phyloP scores from a whole-genome alignment of 2,797 vertebrate species.

The Xiphophorus birchmanni region DNA sequence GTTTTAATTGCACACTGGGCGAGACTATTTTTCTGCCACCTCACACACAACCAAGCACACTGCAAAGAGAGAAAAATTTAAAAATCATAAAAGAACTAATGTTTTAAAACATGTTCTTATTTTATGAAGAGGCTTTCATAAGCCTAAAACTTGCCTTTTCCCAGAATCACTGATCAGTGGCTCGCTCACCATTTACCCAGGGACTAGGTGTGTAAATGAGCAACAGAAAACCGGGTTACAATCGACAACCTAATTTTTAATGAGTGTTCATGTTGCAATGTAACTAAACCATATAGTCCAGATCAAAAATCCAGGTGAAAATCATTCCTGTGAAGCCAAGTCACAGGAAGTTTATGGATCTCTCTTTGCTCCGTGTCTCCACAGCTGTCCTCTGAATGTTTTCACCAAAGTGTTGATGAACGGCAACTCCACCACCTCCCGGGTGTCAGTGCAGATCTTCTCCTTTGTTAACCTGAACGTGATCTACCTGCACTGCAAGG shows the following conservation, averaged over 20 bases:
- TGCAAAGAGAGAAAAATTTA: background rate
- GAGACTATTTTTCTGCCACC: background rate
- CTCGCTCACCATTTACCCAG: background rate
- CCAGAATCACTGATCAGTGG: background rate
- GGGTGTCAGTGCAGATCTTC: conserved; percentile 87
- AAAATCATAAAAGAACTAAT: background rate
- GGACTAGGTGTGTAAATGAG: background rate
- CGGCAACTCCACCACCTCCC: conserved; percentile 84
- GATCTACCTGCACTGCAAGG: conserved; percentile 89
- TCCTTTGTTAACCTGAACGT: conserved; percentile 83
- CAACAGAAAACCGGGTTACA: background rate
- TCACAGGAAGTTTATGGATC: background rate
- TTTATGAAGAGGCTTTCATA: background rate
- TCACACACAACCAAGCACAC: too few relatives aligned
- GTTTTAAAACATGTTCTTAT: background rate
- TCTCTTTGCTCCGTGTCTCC: conserved; percentile 35
- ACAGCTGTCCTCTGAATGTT: conserved; percentile 83
- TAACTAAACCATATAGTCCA: background rate
- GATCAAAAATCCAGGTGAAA: background rate
- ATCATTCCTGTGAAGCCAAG: too few relatives aligned
- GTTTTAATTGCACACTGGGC: too few relatives aligned
- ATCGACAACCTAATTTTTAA: background rate
- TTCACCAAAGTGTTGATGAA: conserved; percentile 85
- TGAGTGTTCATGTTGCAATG: background rate
- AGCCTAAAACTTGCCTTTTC: background rate